Evolutionary conservation across 2,113 vertebrate species (phyloP).

Genomic region (Typhlomys cinereus): DNA sequence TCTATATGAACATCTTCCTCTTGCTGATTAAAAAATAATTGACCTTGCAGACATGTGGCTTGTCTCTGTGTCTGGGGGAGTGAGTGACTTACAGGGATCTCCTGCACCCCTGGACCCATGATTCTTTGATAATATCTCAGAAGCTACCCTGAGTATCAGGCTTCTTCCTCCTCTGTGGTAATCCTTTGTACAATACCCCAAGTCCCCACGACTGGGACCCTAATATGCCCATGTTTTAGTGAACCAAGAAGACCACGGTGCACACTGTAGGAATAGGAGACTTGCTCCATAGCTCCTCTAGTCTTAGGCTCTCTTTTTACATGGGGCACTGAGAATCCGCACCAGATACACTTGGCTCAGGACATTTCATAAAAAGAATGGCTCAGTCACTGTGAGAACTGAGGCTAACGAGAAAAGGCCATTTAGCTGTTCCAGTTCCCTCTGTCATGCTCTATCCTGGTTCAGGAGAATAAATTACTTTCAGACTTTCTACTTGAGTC

Average conservation of each 20-base stretch:
- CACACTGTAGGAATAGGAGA: not conserved
- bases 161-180: not conserved
- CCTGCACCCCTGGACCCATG: not conserved
- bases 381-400: not conserved
- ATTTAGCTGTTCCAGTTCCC: not conserved
- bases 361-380: not conserved
- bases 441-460: not conserved
- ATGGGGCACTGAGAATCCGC: not conserved
- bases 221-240: not conserved
- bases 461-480: not conserved
- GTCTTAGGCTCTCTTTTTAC: not conserved
- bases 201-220: fast-evolving
- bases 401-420: not conserved
- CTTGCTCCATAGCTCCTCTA: not conserved
- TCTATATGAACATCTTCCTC: not conserved
- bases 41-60: not conserved
- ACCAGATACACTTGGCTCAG: fast-evolving
- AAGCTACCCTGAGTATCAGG: not conserved
- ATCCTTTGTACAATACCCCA: no score
- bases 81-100: fast-evolving
- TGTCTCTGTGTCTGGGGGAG: not conserved
- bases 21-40: not conserved
- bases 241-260: no score
- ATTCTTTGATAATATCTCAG: not conserved
- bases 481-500: not conserved